Conservation (phyloP, 2,113 vertebrate genomes). For the Pungitius pungitius region DNA sequence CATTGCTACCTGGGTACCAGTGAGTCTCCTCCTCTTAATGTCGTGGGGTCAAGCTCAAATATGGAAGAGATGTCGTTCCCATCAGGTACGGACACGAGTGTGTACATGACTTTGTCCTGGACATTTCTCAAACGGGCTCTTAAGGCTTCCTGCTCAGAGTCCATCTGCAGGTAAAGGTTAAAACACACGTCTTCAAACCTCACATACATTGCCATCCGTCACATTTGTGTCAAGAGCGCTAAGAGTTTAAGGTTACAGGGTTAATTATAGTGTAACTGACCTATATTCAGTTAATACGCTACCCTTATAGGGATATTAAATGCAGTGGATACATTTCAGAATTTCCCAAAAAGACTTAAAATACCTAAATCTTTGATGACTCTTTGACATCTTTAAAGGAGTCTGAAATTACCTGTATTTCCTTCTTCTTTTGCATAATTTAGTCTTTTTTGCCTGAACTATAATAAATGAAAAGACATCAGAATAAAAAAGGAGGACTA, state of each 20-base stretch:
- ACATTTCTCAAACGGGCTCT: constrained; percentile 79
- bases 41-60: constrained; percentile 97
- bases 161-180: constrained; percentile 80
- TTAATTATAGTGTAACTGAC: not conserved
- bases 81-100: constrained; percentile 94
- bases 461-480: not conserved
- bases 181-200: not conserved
- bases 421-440: not conserved
- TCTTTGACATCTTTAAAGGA: not conserved
- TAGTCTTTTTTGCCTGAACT: not conserved
- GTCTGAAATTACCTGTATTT: not conserved
- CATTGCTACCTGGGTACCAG: constrained; percentile 91
- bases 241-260: not conserved
- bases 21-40: constrained; percentile 94
- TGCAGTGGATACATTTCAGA: constrained; percentile 10
- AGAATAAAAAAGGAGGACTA: not conserved
- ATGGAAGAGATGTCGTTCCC: constrained; percentile 99
- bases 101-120: constrained; percentile 95
- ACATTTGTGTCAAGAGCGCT: not conserved
- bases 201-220: not conserved
- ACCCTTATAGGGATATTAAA: constrained; percentile 10
- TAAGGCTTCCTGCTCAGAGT: constrained; percentile 88
- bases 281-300: no score
- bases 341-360: not conserved
- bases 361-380: not conserved